Conservation (phyloP, 2,113 vertebrate species). For the Charina bottae region DNA sequence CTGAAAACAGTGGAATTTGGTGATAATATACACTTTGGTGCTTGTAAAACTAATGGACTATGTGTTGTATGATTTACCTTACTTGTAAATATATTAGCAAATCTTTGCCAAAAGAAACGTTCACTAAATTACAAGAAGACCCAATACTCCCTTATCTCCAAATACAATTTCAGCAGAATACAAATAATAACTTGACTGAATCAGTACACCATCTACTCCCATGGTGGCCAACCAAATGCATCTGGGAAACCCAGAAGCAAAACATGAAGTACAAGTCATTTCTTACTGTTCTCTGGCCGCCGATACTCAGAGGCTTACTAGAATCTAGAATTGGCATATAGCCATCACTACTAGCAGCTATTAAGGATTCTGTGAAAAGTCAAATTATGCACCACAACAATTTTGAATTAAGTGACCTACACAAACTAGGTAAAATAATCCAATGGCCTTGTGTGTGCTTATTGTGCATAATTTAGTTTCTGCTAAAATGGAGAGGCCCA, state of each 20-base stretch:
- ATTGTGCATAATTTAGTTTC: not conserved
- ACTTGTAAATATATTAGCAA: conserved; percentile 42
- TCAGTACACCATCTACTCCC: not conserved
- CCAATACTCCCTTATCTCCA: not conserved
- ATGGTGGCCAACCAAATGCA: not conserved
- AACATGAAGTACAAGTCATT: not conserved
- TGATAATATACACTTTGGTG: conserved; percentile 54
- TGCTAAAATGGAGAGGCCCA: not conserved
- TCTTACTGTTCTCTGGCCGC: not conserved
- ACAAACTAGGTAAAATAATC: not conserved
- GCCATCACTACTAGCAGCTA: not conserved
- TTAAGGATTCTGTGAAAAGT: not conserved
- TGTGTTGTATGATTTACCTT: conserved; percentile 55
- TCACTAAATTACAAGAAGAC: not conserved
- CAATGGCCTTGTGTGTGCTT: not conserved
- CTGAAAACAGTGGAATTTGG: conserved; percentile 8
- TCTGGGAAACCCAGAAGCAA: not conserved
- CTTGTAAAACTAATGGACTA: conserved; percentile 51
- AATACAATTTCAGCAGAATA: not conserved
- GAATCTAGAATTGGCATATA: not conserved
- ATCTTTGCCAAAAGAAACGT: conserved; percentile 43
- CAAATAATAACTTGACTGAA: not conserved
- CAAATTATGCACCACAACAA: not conserved
- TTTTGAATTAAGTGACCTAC: not conserved
- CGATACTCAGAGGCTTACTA: not conserved